Evolutionary conservation across 1,140 invertebrate genomes (phyloP).

Genomic region (Penaeus vannamei): DNA sequence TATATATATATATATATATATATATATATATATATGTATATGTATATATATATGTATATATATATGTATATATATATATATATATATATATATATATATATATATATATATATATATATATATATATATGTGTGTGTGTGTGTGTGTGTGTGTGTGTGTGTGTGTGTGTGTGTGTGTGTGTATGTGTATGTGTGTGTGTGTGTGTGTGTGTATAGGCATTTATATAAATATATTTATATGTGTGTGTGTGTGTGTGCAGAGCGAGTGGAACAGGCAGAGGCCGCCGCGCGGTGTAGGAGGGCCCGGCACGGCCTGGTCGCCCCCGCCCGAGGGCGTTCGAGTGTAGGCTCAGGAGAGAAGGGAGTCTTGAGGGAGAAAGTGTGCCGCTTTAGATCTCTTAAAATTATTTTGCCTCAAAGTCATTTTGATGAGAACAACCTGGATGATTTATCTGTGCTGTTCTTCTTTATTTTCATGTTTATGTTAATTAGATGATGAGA

Average conservation of each 20-base stretch:
- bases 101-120: constrained; percentile 30
- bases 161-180: constrained; percentile 16
- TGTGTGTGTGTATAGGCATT: neutral
- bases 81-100: constrained; percentile 18
- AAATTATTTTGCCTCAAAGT: too few species aligned
- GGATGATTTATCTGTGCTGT: too few species aligned
- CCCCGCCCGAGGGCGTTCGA: too few species aligned
- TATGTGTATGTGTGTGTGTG: constrained; percentile 37
- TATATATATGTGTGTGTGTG: constrained; percentile 18
- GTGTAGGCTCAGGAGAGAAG: too few species aligned
- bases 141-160: neutral
- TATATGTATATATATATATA: constrained; percentile 21
- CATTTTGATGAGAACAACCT: too few species aligned
- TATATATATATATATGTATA: constrained; percentile 35
- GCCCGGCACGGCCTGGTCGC: too few species aligned
- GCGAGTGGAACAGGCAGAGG: too few species aligned
- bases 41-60: constrained; percentile 25
- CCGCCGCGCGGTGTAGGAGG: too few species aligned
- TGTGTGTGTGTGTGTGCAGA: neutral
- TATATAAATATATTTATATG: neutral
- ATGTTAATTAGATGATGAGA: too few species aligned
- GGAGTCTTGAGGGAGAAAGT: too few species aligned
- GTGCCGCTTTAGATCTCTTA: too few species aligned
- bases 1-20: constrained; percentile 37
- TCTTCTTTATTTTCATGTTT: too few species aligned